Percentiles rank a stretch among this genome's conserved stretches.
These are phyloP conservation scores for Emydoidea blandingii DNA, from an alignment of 2,797 vertebrate genomes.

Conservation along the genomic window DNA sequence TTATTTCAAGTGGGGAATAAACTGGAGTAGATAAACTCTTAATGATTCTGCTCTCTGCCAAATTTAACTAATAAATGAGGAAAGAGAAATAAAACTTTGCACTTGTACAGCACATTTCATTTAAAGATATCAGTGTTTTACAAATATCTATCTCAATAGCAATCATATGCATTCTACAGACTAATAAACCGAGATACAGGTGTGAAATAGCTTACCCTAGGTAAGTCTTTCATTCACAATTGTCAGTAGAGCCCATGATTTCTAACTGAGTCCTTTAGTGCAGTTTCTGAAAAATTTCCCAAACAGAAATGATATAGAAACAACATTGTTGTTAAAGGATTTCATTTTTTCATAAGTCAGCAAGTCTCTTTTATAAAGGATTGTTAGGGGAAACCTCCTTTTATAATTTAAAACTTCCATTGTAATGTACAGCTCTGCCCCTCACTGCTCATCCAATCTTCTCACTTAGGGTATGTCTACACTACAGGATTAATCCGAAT, in stretches of 20 bases:
- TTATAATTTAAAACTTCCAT: neutral
- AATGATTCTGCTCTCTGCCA: neutral
- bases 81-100: neutral
- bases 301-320: neutral
- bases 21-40: neutral
- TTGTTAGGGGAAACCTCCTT: neutral
- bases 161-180: neutral
- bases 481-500: too few relatives aligned
- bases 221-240: neutral
- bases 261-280: neutral
- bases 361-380: neutral
- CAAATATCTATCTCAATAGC: neutral
- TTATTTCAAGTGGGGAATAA: slow-evolving; percentile 4
- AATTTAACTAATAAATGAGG: neutral
- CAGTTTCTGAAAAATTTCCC: neutral
- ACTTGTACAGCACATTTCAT: neutral
- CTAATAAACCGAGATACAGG: neutral
- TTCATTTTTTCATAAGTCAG: neutral
- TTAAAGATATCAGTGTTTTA: neutral
- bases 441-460: neutral
- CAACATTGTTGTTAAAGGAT: neutral
- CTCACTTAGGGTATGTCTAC: too few relatives aligned
- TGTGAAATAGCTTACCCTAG: neutral
- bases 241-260: neutral
- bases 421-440: neutral